Percentiles rank a stretch among this genome's conserved stretches.
These are phyloP conservation scores for Mimumesa dahlbomi DNA, from an alignment of 2,888 invertebrate genomes.

Conservation along the genomic window DNA sequence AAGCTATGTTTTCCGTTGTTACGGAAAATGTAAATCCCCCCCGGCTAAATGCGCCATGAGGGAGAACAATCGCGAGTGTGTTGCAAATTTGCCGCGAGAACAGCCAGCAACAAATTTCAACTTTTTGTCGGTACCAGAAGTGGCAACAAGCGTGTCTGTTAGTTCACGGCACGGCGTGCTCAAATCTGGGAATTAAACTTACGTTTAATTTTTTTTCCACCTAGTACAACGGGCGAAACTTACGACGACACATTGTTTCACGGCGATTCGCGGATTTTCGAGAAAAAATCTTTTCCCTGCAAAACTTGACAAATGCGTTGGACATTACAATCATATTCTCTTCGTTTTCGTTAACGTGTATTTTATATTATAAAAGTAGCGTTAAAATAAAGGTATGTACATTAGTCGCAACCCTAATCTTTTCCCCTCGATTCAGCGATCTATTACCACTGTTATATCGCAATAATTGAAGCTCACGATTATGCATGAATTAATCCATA, in stretches of 20 bases:
- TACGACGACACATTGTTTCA: neutral
- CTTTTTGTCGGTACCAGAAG: conserved; percentile 11
- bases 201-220: neutral
- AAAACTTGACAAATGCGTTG: neutral
- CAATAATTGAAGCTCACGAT: no score
- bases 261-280: neutral
- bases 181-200: neutral
- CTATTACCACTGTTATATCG: no score
- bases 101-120: conserved; percentile 15
- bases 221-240: neutral
- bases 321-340: no score
- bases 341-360: no score
- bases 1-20: conserved; percentile 22
- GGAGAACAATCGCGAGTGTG: conserved; percentile 25
- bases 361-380: no score
- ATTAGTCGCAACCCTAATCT: no score
- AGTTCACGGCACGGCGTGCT: neutral
- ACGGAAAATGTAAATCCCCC: conserved; percentile 58
- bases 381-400: no score
- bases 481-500: no score
- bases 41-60: conserved; percentile 39
- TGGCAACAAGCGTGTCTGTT: conserved; percentile 1
- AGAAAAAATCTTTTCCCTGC: neutral
- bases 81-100: conserved; percentile 49
- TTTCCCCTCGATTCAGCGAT: no score